Conservation (phyloP, 2,888 invertebrate species). For the Phymatocera aterrima region DNA sequence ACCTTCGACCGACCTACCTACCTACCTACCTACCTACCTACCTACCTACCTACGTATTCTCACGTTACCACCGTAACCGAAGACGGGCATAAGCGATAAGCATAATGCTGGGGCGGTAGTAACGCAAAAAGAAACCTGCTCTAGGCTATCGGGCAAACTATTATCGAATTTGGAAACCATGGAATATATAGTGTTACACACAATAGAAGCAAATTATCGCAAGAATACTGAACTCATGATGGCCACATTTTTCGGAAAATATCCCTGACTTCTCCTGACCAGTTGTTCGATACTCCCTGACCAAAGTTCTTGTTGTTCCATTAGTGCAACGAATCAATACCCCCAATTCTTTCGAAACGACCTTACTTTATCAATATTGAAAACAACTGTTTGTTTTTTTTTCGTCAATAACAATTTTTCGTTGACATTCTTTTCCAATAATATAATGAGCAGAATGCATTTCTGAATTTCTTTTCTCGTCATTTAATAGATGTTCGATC, state of each 20-base stretch:
- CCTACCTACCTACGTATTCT: not conserved
- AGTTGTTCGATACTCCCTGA: too few species aligned
- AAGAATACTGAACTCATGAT: not conserved
- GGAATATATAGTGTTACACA: not conserved
- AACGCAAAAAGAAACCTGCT: slow-evolving; percentile 6
- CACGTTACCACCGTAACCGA: not conserved
- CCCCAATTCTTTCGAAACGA: too few species aligned
- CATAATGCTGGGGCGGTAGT: slow-evolving; percentile 2
- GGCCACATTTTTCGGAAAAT: too few species aligned
- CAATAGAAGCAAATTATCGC: not conserved
- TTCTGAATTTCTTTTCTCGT: too few species aligned
- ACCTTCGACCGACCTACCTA: not conserved
- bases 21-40: not conserved
- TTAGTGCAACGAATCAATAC: too few species aligned
- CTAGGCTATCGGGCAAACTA: not conserved
- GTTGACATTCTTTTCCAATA: too few species aligned
- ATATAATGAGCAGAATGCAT: too few species aligned
- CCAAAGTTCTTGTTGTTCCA: too few species aligned
- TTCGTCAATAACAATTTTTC: too few species aligned
- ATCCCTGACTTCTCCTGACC: too few species aligned
- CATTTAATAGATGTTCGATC: not conserved
- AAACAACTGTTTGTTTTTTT: too few species aligned
- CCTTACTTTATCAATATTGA: too few species aligned
- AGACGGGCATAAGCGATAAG: slow-evolving; percentile 16
- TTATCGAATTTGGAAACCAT: slow-evolving; percentile 10